phyloP scores from a whole-genome alignment of 2,797 vertebrate genomes.

The Stomatorhinus walkeri region DNA sequence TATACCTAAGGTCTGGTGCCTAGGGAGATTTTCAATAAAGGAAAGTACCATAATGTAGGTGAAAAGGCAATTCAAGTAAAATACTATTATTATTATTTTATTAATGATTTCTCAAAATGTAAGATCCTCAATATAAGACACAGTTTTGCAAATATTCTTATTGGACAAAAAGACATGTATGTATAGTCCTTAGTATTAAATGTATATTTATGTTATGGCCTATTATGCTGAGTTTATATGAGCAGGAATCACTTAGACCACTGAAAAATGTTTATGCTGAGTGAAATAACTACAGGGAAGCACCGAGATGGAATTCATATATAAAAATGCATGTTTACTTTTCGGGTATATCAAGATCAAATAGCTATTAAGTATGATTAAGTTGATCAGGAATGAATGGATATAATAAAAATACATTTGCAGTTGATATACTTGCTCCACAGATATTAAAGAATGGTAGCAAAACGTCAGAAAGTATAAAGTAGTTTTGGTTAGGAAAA shows the following conservation, averaged over 20 bases:
- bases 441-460: not conserved
- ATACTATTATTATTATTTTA: not conserved
- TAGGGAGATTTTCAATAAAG: not conserved
- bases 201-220: not conserved
- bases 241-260: not conserved
- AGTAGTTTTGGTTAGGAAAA: not conserved
- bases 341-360: not conserved
- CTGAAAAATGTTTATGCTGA: not conserved
- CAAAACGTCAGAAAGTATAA: not conserved
- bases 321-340: not conserved
- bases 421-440: not conserved
- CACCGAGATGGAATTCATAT: not conserved
- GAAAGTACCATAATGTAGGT: not conserved
- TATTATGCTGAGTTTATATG: not conserved
- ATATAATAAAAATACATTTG: not conserved
- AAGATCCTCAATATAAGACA: not conserved
- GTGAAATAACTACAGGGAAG: not conserved
- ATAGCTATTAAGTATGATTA: not conserved
- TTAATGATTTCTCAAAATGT: not conserved
- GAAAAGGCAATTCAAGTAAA: not conserved
- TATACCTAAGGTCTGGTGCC: not conserved
- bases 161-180: not conserved
- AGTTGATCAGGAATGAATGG: not conserved
- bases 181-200: not conserved
- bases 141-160: not conserved